phyloP scores from a whole-genome alignment of 2,888 invertebrate genomes.

The Mimumesa dahlbomi region DNA sequence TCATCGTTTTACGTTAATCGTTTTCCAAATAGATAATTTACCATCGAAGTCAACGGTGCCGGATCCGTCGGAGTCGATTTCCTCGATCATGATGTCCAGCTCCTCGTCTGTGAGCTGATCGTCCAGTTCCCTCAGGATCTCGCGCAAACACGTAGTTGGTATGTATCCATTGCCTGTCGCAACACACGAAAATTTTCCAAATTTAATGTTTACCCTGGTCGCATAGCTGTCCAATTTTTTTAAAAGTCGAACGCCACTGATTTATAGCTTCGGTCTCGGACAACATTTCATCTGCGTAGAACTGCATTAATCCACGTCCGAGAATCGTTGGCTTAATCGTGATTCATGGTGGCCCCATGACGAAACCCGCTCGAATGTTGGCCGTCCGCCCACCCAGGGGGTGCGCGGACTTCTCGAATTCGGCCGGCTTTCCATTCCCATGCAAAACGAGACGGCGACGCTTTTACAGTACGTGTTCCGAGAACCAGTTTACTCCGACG shows the following conservation, averaged over 20 bases:
- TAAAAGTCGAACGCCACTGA: no score
- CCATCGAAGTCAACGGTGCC: constrained; percentile 99
- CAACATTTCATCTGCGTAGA: neutral
- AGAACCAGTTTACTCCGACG: constrained; percentile 33
- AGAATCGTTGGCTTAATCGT: constrained; percentile 31
- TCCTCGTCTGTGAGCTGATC: constrained; percentile 97
- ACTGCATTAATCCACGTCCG: constrained; percentile 34
- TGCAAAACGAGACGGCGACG: constrained; percentile 17
- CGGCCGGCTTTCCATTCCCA: constrained; percentile 35
- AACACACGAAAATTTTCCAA: neutral
- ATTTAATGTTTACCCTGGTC: neutral
- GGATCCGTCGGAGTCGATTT: constrained; percentile 98
- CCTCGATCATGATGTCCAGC: constrained; percentile 98
- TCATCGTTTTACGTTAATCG: no score
- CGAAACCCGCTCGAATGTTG: constrained; percentile 41
- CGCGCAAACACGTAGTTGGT: constrained; percentile 94
- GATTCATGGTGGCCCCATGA: constrained; percentile 47
- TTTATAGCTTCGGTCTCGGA: neutral
- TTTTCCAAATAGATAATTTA: no score
- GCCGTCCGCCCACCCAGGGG: constrained; percentile 29
- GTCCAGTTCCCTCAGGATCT: constrained; percentile 97
- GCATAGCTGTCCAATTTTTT: no score
- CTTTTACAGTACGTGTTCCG: constrained; percentile 30
- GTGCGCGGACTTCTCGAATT: constrained; percentile 21
- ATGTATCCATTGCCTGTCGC: constrained; percentile 92